Conservation (phyloP, 2,797 vertebrate genomes). For the Brachymystax lenok region DNA sequence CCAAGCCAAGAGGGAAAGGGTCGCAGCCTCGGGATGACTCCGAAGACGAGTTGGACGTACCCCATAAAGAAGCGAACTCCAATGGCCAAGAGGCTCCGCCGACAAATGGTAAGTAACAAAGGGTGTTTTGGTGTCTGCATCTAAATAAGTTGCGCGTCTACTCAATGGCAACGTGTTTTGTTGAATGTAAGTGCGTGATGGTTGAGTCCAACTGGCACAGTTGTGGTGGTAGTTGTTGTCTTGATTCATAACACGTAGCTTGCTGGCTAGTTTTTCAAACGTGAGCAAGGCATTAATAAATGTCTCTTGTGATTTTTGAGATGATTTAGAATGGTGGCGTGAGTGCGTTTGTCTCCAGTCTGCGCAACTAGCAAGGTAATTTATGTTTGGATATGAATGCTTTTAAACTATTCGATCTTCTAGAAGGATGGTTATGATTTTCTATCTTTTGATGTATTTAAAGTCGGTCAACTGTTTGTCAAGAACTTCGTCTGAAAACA, state of each 20-base stretch:
- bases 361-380: slow-evolving; percentile 59
- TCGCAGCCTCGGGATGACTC: slow-evolving; percentile 77
- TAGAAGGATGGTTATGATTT: slow-evolving; percentile 29
- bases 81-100: slow-evolving; percentile 71
- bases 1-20: slow-evolving; percentile 74
- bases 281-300: slow-evolving; percentile 64
- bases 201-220: slow-evolving; percentile 58
- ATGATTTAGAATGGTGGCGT: slow-evolving; percentile 66
- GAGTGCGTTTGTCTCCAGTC: slow-evolving; percentile 45
- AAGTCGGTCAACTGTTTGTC: slow-evolving; percentile 4
- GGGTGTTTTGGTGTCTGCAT: slow-evolving; percentile 71
- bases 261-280: slow-evolving; percentile 48
- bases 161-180: slow-evolving; percentile 63
- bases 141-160: slow-evolving; percentile 69
- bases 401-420: slow-evolving; percentile 24
- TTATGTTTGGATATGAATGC: slow-evolving; percentile 41
- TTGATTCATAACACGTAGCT: slow-evolving; percentile 61
- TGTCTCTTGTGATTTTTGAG: slow-evolving; percentile 53
- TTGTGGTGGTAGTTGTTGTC: slow-evolving; percentile 23
- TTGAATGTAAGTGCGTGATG: slow-evolving; percentile 49
- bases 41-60: slow-evolving; percentile 75
- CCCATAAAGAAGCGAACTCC: slow-evolving; percentile 69
- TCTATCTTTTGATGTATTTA: slow-evolving; percentile 26
- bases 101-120: slow-evolving; percentile 80
- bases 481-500: neutral